These are phyloP conservation scores for Decapterus maruadsi DNA, from an alignment of 2,797 vertebrate genomes.

Conservation along the genomic window DNA sequence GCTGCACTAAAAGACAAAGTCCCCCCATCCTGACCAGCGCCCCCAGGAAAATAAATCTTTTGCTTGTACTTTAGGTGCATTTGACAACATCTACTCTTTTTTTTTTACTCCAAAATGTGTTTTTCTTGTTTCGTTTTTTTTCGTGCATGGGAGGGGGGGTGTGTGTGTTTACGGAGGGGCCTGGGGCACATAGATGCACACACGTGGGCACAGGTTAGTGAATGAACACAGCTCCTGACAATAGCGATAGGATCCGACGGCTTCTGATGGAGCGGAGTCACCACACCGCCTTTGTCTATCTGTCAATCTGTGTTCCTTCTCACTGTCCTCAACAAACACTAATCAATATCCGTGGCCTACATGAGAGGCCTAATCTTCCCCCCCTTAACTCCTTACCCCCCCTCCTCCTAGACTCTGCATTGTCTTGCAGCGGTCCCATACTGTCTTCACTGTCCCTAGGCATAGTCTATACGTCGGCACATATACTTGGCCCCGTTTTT, in stretches of 20 bases:
- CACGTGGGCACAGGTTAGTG: constrained; percentile 48
- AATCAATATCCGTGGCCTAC: constrained; percentile 90
- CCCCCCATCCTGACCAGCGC: constrained; percentile 17
- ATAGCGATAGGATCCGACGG: constrained; percentile 67
- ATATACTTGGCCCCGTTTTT: constrained; percentile 72
- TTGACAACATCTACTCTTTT: neutral
- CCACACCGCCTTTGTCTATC: constrained; percentile 75
- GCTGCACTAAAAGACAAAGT: constrained; percentile 54
- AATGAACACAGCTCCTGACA: constrained; percentile 65
- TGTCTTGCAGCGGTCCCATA: constrained; percentile 72
- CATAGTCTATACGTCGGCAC: constrained; percentile 56
- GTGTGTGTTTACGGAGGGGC: neutral
- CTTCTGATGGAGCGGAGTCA: constrained; percentile 54
- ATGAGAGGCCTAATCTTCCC: constrained; percentile 81
- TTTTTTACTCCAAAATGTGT: neutral
- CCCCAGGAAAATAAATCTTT: constrained; percentile 30
- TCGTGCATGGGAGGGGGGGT: neutral
- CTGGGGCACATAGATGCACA: neutral
- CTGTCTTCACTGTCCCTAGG: constrained; percentile 76
- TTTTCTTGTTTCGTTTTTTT: neutral
- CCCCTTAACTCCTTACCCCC: constrained; percentile 58
- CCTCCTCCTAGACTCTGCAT: constrained; percentile 55
- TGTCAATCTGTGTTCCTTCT: constrained; percentile 85
- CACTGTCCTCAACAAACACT: constrained; percentile 78
- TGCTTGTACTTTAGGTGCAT: neutral